Percentiles rank a stretch among this genome's conserved stretches.
These are phyloP conservation scores for Lucilia sericata DNA, from an alignment of 1,140 invertebrate genomes.

Conservation along the genomic window DNA sequence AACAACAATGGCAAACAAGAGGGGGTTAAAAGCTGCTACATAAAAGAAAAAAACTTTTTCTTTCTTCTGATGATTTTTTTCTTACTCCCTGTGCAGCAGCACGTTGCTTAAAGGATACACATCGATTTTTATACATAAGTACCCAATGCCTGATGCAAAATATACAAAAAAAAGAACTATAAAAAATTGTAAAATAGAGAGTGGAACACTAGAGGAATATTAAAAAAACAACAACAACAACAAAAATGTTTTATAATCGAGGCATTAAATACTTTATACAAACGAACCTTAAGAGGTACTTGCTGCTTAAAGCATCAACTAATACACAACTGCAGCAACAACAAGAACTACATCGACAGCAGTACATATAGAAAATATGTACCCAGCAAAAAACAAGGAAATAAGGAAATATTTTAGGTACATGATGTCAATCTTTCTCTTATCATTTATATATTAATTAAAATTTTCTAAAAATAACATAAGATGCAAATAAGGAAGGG, in stretches of 20 bases:
- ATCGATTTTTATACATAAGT: constrained; percentile 38
- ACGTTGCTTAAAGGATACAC: constrained; percentile 39
- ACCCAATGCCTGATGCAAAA: constrained; percentile 25
- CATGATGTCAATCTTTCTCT: too few relatives aligned
- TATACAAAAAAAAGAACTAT: not conserved
- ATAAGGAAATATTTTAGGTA: too few relatives aligned
- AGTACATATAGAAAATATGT: too few relatives aligned
- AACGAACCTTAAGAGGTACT: constrained; percentile 35
- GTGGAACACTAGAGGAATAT: constrained; percentile 20
- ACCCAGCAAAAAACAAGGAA: too few relatives aligned
- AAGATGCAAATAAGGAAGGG: too few relatives aligned
- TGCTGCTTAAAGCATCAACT: not conserved
- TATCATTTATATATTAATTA: too few relatives aligned
- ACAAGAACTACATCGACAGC: too few relatives aligned
- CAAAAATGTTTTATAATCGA: constrained; percentile 38
- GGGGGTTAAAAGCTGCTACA: constrained; percentile 36
- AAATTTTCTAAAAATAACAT: too few relatives aligned
- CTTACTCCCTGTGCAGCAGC: constrained; percentile 22
- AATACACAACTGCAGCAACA: not conserved
- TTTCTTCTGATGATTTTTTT: constrained; percentile 37
- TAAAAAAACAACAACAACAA: not conserved
- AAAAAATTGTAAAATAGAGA: constrained; percentile 17
- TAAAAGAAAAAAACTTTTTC: constrained; percentile 37
- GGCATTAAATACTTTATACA: constrained; percentile 39
- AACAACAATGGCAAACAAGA: not conserved